Evolutionary conservation across 2,888 invertebrate species (phyloP).

Genomic region (Andrena bucephala): DNA sequence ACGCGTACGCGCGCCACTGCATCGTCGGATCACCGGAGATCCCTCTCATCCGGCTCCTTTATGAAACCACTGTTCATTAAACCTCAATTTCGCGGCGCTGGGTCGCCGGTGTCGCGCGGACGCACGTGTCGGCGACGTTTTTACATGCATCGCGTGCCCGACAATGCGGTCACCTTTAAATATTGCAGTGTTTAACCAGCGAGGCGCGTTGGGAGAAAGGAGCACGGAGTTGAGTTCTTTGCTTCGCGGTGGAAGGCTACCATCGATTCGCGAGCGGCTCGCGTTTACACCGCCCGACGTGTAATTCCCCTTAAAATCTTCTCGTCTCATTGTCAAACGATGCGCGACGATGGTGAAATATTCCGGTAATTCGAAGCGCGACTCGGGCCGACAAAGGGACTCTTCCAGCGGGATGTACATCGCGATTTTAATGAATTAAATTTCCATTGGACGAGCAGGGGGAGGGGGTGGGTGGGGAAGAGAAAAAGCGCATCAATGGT

Average conservation of each 20-base stretch:
- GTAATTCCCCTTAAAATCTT: background rate
- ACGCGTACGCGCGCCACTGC: background rate
- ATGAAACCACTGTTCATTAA: conserved; percentile 47
- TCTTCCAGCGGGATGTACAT: conserved; percentile 17
- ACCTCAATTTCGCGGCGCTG: conserved; percentile 42
- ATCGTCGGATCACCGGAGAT: conserved; percentile 12
- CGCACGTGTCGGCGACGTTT: conserved; percentile 48
- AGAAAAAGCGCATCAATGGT: conserved; percentile 53
- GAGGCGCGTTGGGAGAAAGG: conserved; percentile 4
- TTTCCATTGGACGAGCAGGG: conserved; percentile 46
- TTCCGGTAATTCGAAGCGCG: conserved; percentile 13
- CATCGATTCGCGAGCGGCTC: background rate
- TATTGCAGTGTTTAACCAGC: conserved; percentile 55
- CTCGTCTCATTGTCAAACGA: background rate
- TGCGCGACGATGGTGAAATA: background rate
- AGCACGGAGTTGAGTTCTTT: background rate
- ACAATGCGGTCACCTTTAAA: conserved; percentile 55
- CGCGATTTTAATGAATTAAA: conserved; percentile 62
- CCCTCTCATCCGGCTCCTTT: conserved; percentile 16
- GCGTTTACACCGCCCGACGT: background rate
- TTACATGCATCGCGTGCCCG: conserved; percentile 50
- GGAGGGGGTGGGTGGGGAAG: conserved; percentile 6
- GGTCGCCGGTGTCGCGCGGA: conserved; percentile 3
- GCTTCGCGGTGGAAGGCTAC: background rate
- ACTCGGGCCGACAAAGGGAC: conserved; percentile 14